Conservation (phyloP, 2,113 vertebrate species). For the Eira barbara region DNA sequence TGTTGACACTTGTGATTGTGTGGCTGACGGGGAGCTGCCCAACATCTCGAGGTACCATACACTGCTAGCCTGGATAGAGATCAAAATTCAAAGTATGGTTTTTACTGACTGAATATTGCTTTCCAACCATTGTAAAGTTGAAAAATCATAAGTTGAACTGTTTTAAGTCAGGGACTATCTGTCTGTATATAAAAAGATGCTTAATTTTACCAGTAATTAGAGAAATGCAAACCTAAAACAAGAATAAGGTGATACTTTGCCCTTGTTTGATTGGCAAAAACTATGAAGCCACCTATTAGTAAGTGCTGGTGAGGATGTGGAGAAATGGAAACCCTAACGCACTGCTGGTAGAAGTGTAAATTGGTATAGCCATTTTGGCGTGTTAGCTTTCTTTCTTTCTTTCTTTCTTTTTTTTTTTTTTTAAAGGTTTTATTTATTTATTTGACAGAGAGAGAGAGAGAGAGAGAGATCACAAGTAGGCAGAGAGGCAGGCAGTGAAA, state of each 20-base stretch:
- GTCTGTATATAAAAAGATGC: background rate
- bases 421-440: too few species aligned
- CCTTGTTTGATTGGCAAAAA: background rate
- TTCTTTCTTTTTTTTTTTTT: too few species aligned
- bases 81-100: background rate
- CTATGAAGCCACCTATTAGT: background rate
- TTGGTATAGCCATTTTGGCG: background rate
- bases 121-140: background rate
- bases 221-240: background rate
- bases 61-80: background rate
- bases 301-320: background rate
- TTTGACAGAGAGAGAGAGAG: too few species aligned
- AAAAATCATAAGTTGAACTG: background rate
- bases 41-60: background rate
- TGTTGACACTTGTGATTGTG: background rate
- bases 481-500: too few species aligned
- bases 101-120: background rate
- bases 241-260: background rate
- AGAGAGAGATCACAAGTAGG: too few species aligned
- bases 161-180: background rate
- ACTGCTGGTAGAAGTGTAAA: background rate
- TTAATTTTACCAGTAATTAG: background rate
- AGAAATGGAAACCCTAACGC: background rate
- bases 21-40: background rate
- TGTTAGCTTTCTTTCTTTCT: too few species aligned